Evolutionary conservation across 2,888 invertebrate species (phyloP).

Genomic region (Pocota personata): DNA sequence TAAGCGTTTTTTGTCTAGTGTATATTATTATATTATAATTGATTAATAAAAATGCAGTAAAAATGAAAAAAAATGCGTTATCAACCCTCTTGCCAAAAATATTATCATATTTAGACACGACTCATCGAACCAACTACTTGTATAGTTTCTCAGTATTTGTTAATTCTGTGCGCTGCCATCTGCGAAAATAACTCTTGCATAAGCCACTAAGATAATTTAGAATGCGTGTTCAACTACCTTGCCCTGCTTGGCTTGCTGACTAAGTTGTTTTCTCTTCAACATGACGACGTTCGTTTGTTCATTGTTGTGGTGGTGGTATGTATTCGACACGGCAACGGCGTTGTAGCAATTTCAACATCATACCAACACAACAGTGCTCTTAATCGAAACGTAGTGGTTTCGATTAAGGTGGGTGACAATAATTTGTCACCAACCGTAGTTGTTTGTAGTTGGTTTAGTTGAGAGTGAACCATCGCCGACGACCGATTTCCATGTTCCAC

Average conservation of each 20-base stretch:
- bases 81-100: no score
- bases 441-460: not conserved
- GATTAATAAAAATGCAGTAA: no score
- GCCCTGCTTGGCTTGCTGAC: conserved; percentile 14
- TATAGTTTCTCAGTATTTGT: conserved; percentile 10
- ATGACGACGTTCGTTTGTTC: not conserved
- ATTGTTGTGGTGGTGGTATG: not conserved
- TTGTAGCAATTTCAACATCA: conserved; percentile 24
- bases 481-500: conserved; percentile 16
- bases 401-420: no score
- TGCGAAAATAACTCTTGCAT: conserved; percentile 39
- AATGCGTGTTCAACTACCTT: conserved; percentile 26
- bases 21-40: no score
- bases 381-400: conserved; percentile 16
- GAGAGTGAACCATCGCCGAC: conserved; percentile 6
- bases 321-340: not conserved
- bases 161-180: conserved; percentile 15
- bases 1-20: no score
- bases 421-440: no score
- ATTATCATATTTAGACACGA: no score
- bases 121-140: not conserved
- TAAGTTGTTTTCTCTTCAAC: conserved; percentile 32
- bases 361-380: conserved; percentile 24
- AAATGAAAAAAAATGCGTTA: no score
- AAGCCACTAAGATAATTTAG: conserved; percentile 30